Base-by-base conservation (phyloP, 2,888 invertebrate species). In the Muscina levida region DNA sequence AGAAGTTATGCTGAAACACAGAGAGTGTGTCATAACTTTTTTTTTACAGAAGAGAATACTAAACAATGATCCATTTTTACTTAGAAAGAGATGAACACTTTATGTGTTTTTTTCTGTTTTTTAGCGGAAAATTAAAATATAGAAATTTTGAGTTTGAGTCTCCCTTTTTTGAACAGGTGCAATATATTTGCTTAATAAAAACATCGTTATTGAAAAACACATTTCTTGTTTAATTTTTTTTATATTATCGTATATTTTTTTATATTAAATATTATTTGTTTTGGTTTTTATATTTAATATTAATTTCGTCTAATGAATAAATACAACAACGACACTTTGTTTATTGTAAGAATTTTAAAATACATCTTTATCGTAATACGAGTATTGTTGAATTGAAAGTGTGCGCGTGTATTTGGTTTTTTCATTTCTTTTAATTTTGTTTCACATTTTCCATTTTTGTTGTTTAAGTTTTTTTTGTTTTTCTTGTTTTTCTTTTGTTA, bases 281-380 rank as follows among this genome's bases (percentile, higher is more conserved):
- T 59, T 59, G 31, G 15, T 37, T 59, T 57, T 57, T 37, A 39
- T 42, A 42, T 42, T 39, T 37, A 37, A 39, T 74, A 70, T 79
- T 62, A 77, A 77, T 77, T 81, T 77, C 67, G 67, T 81, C 81
- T 81, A 81, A 81, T 77, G 72, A 62, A 72, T 57, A 81, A 77
- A 59, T 65, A 77, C 81, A 75, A 81, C 74, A 81, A 81, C 81
- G 77, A 81, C 81, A 81, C 81, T 81, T 31, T 31, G 3, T 74
- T 56, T 70, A 70, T 57, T 68, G 37, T 73, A 19, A 57, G 57
- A 17, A 53, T 62, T 72, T 6, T 74, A 76, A 81, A 75, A 73
- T 77, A 42, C 62, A 62, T 62, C 62, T 39, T 39, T 62, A 59
- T 59, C 26, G 26, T 72, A 53, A 65, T 71, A n/a, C n/a, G n/a